phyloP scores from a whole-genome alignment of 92 coral and sea anemone species.

The Epizoanthus fatuus region DNA sequence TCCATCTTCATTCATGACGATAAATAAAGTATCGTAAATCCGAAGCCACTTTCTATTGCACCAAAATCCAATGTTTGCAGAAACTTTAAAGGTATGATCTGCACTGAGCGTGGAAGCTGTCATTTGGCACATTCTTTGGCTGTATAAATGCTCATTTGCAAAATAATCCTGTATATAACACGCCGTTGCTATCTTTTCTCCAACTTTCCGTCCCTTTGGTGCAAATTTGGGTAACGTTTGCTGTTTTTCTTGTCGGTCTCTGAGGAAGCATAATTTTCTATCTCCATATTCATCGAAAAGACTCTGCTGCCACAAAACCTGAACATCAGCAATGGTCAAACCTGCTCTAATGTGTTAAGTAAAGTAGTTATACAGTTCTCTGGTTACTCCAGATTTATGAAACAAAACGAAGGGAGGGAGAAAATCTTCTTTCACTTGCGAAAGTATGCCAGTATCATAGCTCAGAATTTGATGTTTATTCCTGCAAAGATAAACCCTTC shows the following conservation, averaged over 20 bases:
- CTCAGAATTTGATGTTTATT: slow-evolving; percentile 54
- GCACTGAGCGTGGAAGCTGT: slow-evolving; percentile 51
- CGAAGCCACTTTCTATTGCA: slow-evolving; percentile 41
- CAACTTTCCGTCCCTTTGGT: slow-evolving; percentile 42
- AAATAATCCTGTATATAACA: slow-evolving; percentile 51
- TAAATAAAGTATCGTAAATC: slow-evolving; percentile 55
- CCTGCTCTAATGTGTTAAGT: slow-evolving; percentile 54
- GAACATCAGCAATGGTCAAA: slow-evolving; percentile 63
- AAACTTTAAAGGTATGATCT: slow-evolving; percentile 5
- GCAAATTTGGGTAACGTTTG: slow-evolving; percentile 38
- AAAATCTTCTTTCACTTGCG: slow-evolving; percentile 40
- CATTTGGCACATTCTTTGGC: slow-evolving; percentile 59
- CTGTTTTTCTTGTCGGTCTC: neutral
- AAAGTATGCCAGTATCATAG: slow-evolving; percentile 51
- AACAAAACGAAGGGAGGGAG: slow-evolving; percentile 52
- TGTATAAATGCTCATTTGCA: slow-evolving; percentile 45
- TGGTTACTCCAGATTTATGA: slow-evolving; percentile 55
- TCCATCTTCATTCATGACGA: slow-evolving; percentile 60
- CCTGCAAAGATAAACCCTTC: slow-evolving; percentile 55
- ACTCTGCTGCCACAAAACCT: slow-evolving; percentile 61
- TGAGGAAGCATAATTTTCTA: slow-evolving; percentile 28
- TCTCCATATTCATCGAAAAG: slow-evolving; percentile 56
- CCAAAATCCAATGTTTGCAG: too few species aligned
- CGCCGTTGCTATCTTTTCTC: slow-evolving; percentile 32
- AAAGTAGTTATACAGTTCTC: slow-evolving; percentile 37